phyloP scores from a whole-genome alignment of 2,888 invertebrate genomes.

The Strigamia maritima region DNA sequence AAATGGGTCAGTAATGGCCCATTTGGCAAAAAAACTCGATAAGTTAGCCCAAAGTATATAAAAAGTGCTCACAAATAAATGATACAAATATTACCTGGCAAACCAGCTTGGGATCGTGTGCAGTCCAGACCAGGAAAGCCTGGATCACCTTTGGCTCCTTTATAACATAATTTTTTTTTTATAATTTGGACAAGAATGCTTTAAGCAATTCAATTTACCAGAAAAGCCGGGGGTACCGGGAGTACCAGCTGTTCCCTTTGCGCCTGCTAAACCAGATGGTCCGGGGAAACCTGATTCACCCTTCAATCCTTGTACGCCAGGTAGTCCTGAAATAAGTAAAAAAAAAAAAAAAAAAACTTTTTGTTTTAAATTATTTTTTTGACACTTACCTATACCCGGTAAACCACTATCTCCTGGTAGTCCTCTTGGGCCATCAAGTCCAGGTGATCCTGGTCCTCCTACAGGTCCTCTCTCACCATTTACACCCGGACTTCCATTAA shows the following conservation, averaged over 20 bases:
- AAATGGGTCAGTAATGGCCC: no score
- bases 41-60: no score
- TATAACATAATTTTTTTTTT: slow-evolving; percentile 34
- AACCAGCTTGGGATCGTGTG: slow-evolving; percentile 43
- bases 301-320: slow-evolving; percentile 61
- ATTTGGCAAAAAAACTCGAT: no score
- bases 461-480: slow-evolving; percentile 48
- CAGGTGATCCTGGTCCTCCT: slow-evolving; percentile 46
- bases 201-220: slow-evolving; percentile 42
- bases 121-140: slow-evolving; percentile 59
- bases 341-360: not conserved
- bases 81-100: slow-evolving; percentile 59
- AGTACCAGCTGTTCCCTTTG: slow-evolving; percentile 64
- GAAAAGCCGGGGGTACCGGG: slow-evolving; percentile 60
- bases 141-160: slow-evolving; percentile 61
- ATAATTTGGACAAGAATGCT: not conserved
- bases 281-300: slow-evolving; percentile 65
- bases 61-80: slow-evolving; percentile 34
- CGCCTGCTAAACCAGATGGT: not conserved
- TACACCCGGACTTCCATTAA: slow-evolving; percentile 52
- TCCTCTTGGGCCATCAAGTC: slow-evolving; percentile 56
- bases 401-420: slow-evolving; percentile 36
- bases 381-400: slow-evolving; percentile 15
- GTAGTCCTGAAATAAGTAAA: slow-evolving; percentile 58
- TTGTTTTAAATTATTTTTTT: not conserved